These are phyloP conservation scores for Thinocorus orbignyianus DNA, from an alignment of 2,113 vertebrate species.

Conservation along the genomic window DNA sequence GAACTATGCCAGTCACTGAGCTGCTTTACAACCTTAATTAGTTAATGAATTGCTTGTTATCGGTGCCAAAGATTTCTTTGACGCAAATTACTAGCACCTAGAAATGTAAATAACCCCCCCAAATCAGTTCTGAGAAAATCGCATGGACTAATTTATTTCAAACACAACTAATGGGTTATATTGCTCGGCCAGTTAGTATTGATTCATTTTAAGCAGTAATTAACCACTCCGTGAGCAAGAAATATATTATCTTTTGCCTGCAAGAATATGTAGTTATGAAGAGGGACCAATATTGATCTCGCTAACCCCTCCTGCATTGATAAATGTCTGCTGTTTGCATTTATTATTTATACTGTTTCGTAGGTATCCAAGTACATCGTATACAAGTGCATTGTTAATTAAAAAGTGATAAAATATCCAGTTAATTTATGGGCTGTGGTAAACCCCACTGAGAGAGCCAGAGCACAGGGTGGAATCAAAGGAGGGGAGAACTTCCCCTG, in stretches of 20 bases:
- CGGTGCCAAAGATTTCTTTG: slow-evolving; percentile 2
- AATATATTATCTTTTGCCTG: slow-evolving; percentile 6
- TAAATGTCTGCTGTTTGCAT: slow-evolving; percentile 9
- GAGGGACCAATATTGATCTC: slow-evolving; percentile 17
- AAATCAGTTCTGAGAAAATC: not conserved
- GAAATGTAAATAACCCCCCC: slow-evolving; percentile 11
- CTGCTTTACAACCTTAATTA: slow-evolving; percentile 42
- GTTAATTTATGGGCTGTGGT: not conserved
- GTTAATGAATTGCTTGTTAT: slow-evolving; percentile 15
- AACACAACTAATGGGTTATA: not conserved
- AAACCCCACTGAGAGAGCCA: not conserved
- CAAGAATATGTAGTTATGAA: not conserved
- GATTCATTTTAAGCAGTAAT: slow-evolving; percentile 45
- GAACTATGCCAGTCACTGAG: slow-evolving; percentile 35
- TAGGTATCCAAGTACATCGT: not conserved
- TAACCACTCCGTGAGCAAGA: not conserved
- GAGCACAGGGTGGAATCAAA: not conserved
- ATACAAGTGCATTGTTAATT: not conserved
- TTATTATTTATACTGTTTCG: slow-evolving; percentile 4
- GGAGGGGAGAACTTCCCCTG: not conserved
- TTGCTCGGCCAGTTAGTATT: not conserved
- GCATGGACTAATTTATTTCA: not conserved
- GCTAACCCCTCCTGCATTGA: not conserved
- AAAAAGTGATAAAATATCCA: not conserved
- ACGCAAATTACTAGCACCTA: not conserved